These are phyloP conservation scores for Crotalus viridis DNA, from an alignment of 2,113 vertebrate genomes.

Conservation along the genomic window DNA sequence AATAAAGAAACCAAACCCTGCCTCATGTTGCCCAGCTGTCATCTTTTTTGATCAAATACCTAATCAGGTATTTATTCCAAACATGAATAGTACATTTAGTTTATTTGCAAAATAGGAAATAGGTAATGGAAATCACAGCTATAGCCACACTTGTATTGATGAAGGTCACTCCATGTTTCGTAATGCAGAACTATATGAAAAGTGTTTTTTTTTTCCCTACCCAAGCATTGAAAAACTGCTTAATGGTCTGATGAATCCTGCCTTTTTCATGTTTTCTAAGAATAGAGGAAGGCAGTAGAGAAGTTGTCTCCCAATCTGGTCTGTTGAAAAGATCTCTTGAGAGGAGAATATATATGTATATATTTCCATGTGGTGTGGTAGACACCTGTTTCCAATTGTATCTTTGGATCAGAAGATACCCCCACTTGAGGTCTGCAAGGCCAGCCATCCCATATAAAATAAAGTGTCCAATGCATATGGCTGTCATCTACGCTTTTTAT, in stretches of 20 bases:
- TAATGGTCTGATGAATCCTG: conserved; percentile 58
- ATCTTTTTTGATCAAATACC: conserved; percentile 54
- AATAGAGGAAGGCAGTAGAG: conserved; percentile 1
- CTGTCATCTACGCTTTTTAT: conserved; percentile 68
- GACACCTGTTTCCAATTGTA: conserved; percentile 78
- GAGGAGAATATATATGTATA: conserved; percentile 55
- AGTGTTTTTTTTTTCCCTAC: conserved; percentile 6
- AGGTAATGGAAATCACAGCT: conserved; percentile 71
- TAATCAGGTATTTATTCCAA: conserved; percentile 76
- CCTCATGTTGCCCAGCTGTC: conserved; percentile 57
- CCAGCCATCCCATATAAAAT: conserved; percentile 54
- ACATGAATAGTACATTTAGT: conserved; percentile 82
- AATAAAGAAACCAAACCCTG: conserved; percentile 67
- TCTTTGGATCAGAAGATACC: conserved; percentile 69
- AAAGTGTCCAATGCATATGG: conserved; percentile 57
- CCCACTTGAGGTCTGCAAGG: conserved; percentile 49
- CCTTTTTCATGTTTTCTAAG: conserved; percentile 68
- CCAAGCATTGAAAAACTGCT: conserved; percentile 34
- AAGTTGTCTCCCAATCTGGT: conserved; percentile 65
- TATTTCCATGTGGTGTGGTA: conserved; percentile 40
- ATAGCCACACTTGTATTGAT: conserved; percentile 51
- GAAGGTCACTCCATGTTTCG: conserved; percentile 67
- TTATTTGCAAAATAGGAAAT: conserved; percentile 89
- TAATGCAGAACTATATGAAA: conserved; percentile 8
- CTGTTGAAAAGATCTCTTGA: conserved; percentile 68